Conservation (phyloP, 2,113 vertebrate species). For the Chionodraco myersi region DNA sequence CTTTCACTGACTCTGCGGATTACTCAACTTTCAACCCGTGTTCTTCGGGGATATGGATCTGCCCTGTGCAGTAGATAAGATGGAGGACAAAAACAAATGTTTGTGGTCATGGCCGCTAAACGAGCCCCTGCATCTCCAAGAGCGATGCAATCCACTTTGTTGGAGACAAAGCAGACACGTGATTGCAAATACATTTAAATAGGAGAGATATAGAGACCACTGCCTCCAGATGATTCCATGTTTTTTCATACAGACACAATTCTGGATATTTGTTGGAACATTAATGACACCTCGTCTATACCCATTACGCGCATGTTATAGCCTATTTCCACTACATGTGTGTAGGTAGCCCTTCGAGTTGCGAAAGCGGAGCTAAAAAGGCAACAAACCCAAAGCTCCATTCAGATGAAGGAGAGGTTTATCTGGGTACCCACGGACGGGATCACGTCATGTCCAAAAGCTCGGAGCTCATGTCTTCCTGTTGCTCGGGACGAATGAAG, state of each 20-base stretch:
- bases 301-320: not conserved
- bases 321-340: constrained; percentile 5
- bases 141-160: not conserved
- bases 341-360: constrained; percentile 12
- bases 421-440: constrained; percentile 35
- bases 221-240: not conserved
- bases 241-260: not conserved
- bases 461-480: constrained; percentile 5
- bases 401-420: constrained; percentile 19
- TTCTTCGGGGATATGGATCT: constrained; percentile 41
- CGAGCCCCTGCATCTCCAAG: not conserved
- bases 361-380: constrained; percentile 36
- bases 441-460: constrained; percentile 32
- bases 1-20: constrained; percentile 80
- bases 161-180: not conserved
- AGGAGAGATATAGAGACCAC: not conserved
- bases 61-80: not conserved
- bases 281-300: not conserved
- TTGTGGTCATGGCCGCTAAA: not conserved
- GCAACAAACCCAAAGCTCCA: constrained; percentile 27
- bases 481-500: not conserved
- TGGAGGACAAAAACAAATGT: not conserved
- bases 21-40: constrained; percentile 58
- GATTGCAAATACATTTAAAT: not conserved
- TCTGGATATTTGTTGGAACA: not conserved